These are phyloP conservation scores for Phyllotreta cruciferae DNA, from an alignment of 2,888 invertebrate species.

Conservation along the genomic window DNA sequence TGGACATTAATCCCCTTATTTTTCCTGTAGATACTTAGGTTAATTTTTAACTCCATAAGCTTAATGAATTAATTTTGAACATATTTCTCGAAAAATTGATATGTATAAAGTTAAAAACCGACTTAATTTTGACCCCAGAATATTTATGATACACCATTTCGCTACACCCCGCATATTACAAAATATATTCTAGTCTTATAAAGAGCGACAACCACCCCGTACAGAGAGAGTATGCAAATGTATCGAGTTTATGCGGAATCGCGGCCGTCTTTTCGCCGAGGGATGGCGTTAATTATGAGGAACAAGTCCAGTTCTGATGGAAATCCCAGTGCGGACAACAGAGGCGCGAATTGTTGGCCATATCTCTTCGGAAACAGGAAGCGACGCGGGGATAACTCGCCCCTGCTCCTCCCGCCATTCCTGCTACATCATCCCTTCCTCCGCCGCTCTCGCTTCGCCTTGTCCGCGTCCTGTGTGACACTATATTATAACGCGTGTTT, in stretches of 20 bases:
- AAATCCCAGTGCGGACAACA: slow-evolving; percentile 49
- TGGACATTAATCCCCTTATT: no score
- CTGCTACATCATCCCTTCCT: slow-evolving; percentile 1
- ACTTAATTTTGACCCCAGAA: no score
- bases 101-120: no score
- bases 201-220: slow-evolving; percentile 55
- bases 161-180: no score
- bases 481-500: no score
- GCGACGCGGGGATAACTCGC: slow-evolving; percentile 21
- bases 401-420: neutral
- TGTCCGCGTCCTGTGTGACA: slow-evolving; percentile 7
- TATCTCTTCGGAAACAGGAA: slow-evolving; percentile 40
- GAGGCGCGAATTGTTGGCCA: slow-evolving; percentile 37
- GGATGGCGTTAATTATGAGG: slow-evolving; percentile 69
- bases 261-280: slow-evolving; percentile 57
- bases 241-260: slow-evolving; percentile 38
- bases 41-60: no score
- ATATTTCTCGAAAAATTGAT: no score
- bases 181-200: no score
- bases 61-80: no score
- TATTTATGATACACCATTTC: no score
- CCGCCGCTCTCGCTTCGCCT: slow-evolving; percentile 13
- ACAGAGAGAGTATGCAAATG: slow-evolving; percentile 47
- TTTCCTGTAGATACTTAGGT: no score
- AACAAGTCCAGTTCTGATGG: slow-evolving; percentile 64